Conservation (phyloP, 2,113 vertebrate species). For the Boleophthalmus pectinirostris region DNA sequence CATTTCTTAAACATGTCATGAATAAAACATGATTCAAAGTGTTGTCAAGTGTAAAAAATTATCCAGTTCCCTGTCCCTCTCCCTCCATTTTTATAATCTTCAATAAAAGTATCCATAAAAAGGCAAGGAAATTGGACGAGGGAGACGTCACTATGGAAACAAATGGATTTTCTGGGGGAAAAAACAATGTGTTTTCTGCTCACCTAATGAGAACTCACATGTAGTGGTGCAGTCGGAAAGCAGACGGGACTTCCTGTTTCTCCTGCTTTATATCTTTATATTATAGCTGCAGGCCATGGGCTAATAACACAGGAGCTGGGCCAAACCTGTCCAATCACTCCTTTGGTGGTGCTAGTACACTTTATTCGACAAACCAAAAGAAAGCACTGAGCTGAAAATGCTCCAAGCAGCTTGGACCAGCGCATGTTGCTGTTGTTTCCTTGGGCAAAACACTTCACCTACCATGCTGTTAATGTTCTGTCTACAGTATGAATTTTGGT, state of each 20-base stretch:
- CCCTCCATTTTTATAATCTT: constrained; percentile 19
- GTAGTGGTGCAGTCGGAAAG: constrained; percentile 39
- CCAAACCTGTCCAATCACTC: neutral
- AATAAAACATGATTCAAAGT: constrained; percentile 23
- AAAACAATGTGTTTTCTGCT: constrained; percentile 59
- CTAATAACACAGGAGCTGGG: constrained; percentile 17
- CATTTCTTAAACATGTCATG: constrained; percentile 24
- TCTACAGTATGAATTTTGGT: no score
- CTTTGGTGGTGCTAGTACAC: neutral
- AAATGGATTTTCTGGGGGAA: constrained; percentile 64
- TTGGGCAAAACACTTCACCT: no score
- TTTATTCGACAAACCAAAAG: neutral
- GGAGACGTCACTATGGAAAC: constrained; percentile 64
- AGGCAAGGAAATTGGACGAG: constrained; percentile 57
- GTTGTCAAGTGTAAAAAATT: constrained; percentile 31
- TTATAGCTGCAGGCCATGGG: neutral
- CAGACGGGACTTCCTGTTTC: constrained; percentile 27
- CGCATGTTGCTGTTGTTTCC: no score
- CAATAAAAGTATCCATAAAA: constrained; percentile 65
- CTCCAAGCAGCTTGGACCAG: neutral
- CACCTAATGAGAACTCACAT: constrained; percentile 62
- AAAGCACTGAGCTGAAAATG: neutral
- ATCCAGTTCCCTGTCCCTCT: constrained; percentile 22
- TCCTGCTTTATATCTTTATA: constrained; percentile 37
- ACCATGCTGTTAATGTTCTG: no score